These are phyloP conservation scores for Huso huso DNA, from an alignment of 2,797 vertebrate genomes.

Conservation along the genomic window DNA sequence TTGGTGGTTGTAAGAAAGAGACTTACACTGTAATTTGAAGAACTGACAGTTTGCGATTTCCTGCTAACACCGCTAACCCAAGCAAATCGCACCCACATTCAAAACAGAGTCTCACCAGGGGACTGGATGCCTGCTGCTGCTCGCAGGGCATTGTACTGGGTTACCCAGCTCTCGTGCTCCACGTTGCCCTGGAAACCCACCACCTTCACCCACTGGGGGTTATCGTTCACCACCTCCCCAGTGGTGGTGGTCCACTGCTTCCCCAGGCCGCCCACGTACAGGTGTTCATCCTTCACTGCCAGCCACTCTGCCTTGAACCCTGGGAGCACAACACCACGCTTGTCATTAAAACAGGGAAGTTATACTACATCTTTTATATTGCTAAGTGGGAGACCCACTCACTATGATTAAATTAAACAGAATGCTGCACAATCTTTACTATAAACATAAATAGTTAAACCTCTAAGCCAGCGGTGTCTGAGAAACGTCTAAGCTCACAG, in stretches of 20 bases:
- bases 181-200: conserved; percentile 75
- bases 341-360: too few relatives aligned
- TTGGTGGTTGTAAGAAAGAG: too few relatives aligned
- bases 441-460: too few relatives aligned
- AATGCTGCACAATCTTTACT: too few relatives aligned
- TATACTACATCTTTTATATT: too few relatives aligned
- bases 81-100: too few relatives aligned
- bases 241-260: conserved; percentile 93
- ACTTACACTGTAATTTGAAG: too few relatives aligned
- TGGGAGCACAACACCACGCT: conserved; percentile 27
- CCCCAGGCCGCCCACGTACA: conserved; percentile 86
- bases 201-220: conserved; percentile 93
- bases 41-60: too few relatives aligned
- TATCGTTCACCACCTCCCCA: conserved; percentile 84
- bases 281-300: conserved; percentile 82
- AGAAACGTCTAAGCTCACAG: background rate
- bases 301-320: conserved; percentile 97
- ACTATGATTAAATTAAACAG: too few relatives aligned
- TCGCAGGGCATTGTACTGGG: conserved; percentile 67
- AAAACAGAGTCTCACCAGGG: conserved; percentile 62
- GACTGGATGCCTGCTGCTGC: conserved; percentile 66
- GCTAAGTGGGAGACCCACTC: too few relatives aligned
- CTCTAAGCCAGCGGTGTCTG: too few relatives aligned
- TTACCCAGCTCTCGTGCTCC: conserved; percentile 83
- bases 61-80: too few relatives aligned